Evolutionary conservation across 2,888 invertebrate genomes (phyloP).

Genomic region (Drosophila nigritarsus): DNA sequence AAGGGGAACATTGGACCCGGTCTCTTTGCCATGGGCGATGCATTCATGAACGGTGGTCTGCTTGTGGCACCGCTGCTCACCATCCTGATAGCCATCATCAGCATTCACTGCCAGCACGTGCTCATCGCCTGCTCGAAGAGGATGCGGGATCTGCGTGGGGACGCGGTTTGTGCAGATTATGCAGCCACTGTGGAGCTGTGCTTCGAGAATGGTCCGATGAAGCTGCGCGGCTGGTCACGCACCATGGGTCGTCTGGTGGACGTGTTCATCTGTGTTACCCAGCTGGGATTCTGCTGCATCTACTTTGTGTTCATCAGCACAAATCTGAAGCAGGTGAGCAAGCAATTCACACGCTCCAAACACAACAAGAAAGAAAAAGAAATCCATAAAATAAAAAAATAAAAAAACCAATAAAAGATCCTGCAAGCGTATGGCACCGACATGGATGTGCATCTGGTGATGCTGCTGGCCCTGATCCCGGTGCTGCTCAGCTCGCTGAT

Average conservation of each 20-base stretch:
- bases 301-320: constrained; percentile 97
- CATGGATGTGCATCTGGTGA: constrained; percentile 88
- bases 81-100: constrained; percentile 92
- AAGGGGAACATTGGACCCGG: constrained; percentile 99
- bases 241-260: constrained; percentile 91
- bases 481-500: constrained; percentile 91
- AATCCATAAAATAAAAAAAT: not conserved
- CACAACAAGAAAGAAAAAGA: not conserved
- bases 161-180: constrained; percentile 88
- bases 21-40: constrained; percentile 97
- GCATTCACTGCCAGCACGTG: constrained; percentile 96
- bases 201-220: constrained; percentile 90
- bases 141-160: constrained; percentile 87
- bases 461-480: constrained; percentile 90
- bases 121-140: constrained; percentile 91
- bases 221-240: constrained; percentile 87
- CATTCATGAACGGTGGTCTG: constrained; percentile 96
- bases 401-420: constrained; percentile 86
- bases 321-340: constrained; percentile 90
- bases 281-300: constrained; percentile 98
- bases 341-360: not conserved
- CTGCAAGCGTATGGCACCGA: constrained; percentile 88
- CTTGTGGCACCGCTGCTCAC: constrained; percentile 92
- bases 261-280: constrained; percentile 96
- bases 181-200: constrained; percentile 93